Evolutionary conservation across 2,888 invertebrate genomes (phyloP), one percentile per base, ranked within the genome.

Genomic region (Apomyelois bistriatella): DNA sequence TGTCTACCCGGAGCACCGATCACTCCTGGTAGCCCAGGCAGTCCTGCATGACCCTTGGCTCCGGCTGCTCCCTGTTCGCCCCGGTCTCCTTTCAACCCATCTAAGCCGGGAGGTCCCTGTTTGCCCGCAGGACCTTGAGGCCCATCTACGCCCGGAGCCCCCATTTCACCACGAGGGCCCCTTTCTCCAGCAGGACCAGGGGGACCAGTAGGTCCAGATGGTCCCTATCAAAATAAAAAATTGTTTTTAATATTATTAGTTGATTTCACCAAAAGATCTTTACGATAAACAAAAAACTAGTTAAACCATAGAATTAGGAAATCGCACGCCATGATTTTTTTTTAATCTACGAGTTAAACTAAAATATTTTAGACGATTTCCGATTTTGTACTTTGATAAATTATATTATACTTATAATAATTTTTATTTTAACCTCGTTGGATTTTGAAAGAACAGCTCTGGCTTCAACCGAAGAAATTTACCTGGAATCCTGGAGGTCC

Each of bases 1-100:
- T 86, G 76, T 6, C 90, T 72, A 7, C 95, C 95, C 5, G 91
- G 91, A 0, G 92, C 78, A 8, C 97, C 97, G 0, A 94, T 92
- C 66, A 95, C 84, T 15, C 97, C 97, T 67, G 96, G 96, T 35
- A 97, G 78, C 5, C 97, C 97, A 58, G 94, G 94, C 38, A 97
- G 83, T n/a, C 97, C 96, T 38, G 95, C 91, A 71, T 97, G 96
- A 6, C 97, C 97, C 75, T 96, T 96, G 1, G 92, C 83, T 16
- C 96, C 96, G 70, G 94, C 93, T 0, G 92, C 87, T 1, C 97
- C 97, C 0, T 85, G 57, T 58, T 93, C 93, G 0, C 92, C 92
- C 1, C 85, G 66, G 52, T 92, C 92, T 28, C 92, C 92, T 55
- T 95, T 95, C 0, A 82, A 70, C 3, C 97, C 97, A 68, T 95